Evolutionary conservation across 1,140 invertebrate genomes (phyloP).

Genomic region (Glossosoma conforme): DNA sequence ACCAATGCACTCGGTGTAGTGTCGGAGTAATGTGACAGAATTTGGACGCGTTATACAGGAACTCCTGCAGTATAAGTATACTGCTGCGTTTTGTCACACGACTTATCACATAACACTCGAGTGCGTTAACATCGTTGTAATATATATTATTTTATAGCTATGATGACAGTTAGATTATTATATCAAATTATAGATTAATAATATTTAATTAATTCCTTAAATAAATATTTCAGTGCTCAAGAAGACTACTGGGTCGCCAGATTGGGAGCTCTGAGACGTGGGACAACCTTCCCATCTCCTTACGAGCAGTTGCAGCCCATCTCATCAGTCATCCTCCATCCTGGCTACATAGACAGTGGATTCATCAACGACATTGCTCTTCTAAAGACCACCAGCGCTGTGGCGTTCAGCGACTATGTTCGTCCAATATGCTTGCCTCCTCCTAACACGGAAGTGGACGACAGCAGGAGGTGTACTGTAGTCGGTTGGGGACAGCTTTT

Average conservation of each 20-base stretch:
- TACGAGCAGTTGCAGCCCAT: constrained; percentile 63
- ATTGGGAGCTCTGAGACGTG: constrained; percentile 66
- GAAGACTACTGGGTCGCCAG: constrained; percentile 76
- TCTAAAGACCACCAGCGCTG: constrained; percentile 57
- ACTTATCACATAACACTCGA: too few relatives aligned
- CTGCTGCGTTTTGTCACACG: too few relatives aligned
- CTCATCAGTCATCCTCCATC: constrained; percentile 65
- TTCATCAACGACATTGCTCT: constrained; percentile 79
- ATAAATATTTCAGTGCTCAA: constrained; percentile 56
- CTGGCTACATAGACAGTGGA: constrained; percentile 68
- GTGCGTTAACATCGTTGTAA: too few relatives aligned
- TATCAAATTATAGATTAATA: background rate
- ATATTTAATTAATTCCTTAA: constrained; percentile 1
- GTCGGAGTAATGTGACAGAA: too few relatives aligned
- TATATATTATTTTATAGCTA: too few relatives aligned
- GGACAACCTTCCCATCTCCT: constrained; percentile 66
- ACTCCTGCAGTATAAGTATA: too few relatives aligned
- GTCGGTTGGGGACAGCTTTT: constrained; percentile 80
- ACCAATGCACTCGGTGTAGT: too few relatives aligned
- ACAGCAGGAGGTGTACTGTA: constrained; percentile 67
- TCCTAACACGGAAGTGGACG: constrained; percentile 49
- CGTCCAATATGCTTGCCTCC: constrained; percentile 67
- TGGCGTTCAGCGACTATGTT: constrained; percentile 69
- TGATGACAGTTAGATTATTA: too few relatives aligned
- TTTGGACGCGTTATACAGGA: too few relatives aligned